Evolutionary conservation across 2,797 vertebrate genomes (phyloP), one percentile per base, ranked within the genome.

Genomic region (Micromesistius poutassou): DNA sequence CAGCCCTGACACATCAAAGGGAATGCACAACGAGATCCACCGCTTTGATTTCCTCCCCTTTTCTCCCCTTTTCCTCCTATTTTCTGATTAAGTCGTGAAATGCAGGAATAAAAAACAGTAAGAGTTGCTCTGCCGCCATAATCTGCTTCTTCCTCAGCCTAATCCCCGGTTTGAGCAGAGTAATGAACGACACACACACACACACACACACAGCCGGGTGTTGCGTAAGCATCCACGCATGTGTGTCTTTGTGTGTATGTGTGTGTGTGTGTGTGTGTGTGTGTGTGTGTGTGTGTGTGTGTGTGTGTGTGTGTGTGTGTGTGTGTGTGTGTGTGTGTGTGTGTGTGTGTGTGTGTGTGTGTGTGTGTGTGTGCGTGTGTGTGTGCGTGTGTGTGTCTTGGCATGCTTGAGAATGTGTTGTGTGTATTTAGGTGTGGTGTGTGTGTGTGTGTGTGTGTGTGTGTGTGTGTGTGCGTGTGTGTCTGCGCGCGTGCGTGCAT

Each of bases 101-200:
- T 84, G 85, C 85, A 9, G 14, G 9, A n/a, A 62, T n/a, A 25
- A 62, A 62, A 62, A 25, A 62, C 22, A 25, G 16, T 19, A 25
- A 85, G 85, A 88, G 75, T 88, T 87, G 70, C 83, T 87, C 79
- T 50, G 79, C 78, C 76, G 75, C 76, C 74, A 82, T 92, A 90
- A 91, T 91, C 90, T 88, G 85, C 35, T 3, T 85, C 88, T 88
- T 88, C 89, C 85, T 90, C 81, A 33, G 77, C 80, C 83, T 88
- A 90, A 91, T 89, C 87, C 90, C 77, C 84, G 85, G 85, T 91
- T 92, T 91, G 83, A 90, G 85, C 82, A 77, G 78, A 89, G 89
- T 90, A 92, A 92, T 91, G 89, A 89, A 87, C 85, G 85, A 72
- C 71, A 72, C 71, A 72, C 22, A 72, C 31, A 72, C 71, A 72